phyloP scores from a whole-genome alignment of 2,888 invertebrate species.

The Flabesymbios commensalis region DNA sequence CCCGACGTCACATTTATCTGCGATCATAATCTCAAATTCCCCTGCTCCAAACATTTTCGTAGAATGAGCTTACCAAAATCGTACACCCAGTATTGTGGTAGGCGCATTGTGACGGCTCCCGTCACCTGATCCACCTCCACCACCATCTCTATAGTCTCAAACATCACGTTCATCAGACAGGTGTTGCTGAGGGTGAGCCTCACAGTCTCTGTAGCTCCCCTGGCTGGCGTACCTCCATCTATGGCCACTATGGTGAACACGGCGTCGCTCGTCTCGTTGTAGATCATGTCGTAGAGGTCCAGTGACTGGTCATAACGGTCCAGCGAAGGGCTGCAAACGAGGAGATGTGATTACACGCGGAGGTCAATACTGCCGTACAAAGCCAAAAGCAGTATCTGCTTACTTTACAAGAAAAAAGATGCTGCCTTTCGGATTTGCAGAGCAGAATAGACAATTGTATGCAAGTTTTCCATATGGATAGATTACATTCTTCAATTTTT shows the following conservation, averaged over 20 bases:
- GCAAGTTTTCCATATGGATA: no score
- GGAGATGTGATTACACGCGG: no score
- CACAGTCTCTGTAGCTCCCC: slow-evolving; percentile 32
- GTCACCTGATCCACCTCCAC: slow-evolving; percentile 36
- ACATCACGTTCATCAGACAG: slow-evolving; percentile 43
- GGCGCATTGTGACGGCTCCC: slow-evolving; percentile 38
- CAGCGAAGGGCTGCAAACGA: slow-evolving; percentile 36
- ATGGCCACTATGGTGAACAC: slow-evolving; percentile 41
- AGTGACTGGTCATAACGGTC: slow-evolving; percentile 15
- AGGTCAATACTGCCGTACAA: no score
- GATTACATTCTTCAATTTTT: no score
- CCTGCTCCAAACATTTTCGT: no score
- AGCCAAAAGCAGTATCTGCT: no score
- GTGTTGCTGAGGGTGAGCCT: slow-evolving; percentile 42
- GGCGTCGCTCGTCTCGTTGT: slow-evolving; percentile 39
- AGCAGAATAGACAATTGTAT: no score
- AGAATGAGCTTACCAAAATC: slow-evolving; percentile 46
- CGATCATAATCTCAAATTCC: no score
- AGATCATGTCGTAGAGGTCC: slow-evolving; percentile 38
- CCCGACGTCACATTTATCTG: no score
- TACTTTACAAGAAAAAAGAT: no score
- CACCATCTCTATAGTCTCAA: slow-evolving; percentile 34
- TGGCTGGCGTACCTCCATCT: slow-evolving; percentile 41
- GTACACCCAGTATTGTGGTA: slow-evolving; percentile 45
- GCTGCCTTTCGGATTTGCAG: no score